Evolutionary conservation across 2,888 invertebrate genomes (phyloP).

Genomic region (Pollenia griseotomentosa): DNA sequence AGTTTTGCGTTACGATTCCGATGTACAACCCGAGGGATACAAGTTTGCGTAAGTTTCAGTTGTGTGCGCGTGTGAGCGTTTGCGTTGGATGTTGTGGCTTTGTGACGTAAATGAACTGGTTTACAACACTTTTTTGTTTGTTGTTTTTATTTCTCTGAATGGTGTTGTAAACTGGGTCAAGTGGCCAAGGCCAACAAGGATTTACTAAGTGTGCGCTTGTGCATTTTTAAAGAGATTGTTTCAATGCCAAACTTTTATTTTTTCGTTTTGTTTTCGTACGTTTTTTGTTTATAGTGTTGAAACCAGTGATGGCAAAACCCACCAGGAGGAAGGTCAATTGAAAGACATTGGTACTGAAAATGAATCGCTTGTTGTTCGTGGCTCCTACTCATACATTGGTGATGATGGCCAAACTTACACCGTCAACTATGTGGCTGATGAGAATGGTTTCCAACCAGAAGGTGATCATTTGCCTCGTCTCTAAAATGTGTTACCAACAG

Average conservation of each 20-base stretch:
- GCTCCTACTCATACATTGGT: slow-evolving; percentile 86
- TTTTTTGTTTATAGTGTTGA: slow-evolving; percentile 85
- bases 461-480: slow-evolving; percentile 83
- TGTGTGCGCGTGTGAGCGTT: not conserved
- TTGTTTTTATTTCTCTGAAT: slow-evolving; percentile 13
- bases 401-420: slow-evolving; percentile 87
- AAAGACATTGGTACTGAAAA: slow-evolving; percentile 87
- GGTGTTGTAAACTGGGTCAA: slow-evolving; percentile 71
- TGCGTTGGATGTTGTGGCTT: not conserved
- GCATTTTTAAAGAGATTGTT: slow-evolving; percentile 42
- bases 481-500: slow-evolving; percentile 68
- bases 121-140: slow-evolving; percentile 11
- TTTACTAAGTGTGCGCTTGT: slow-evolving; percentile 1
- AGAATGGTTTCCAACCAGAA: slow-evolving; percentile 84
- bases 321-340: slow-evolving; percentile 87
- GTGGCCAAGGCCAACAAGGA: slow-evolving; percentile 69
- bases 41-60: slow-evolving; percentile 80
- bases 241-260: slow-evolving; percentile 63
- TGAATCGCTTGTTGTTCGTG: slow-evolving; percentile 86
- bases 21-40: slow-evolving; percentile 83
- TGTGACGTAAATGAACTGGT: slow-evolving; percentile 12
- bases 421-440: slow-evolving; percentile 82
- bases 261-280: slow-evolving; percentile 30
- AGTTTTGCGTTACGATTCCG: slow-evolving; percentile 86
- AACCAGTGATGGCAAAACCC: slow-evolving; percentile 87